Evolutionary conservation across 2,113 vertebrate species (phyloP).

Genomic region (Seriola quinqueradiata): DNA sequence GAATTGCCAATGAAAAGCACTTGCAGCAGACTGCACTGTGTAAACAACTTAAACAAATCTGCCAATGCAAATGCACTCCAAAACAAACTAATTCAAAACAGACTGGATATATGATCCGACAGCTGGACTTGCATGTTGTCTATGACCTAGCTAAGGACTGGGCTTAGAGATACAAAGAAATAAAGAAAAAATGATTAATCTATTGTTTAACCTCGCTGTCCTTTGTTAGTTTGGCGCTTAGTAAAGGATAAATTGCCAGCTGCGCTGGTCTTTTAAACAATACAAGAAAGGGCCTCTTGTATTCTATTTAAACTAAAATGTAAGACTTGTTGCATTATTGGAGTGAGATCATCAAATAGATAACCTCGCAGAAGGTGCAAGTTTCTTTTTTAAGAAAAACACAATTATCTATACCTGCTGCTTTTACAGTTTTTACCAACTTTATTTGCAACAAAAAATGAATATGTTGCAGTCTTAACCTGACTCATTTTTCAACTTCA

Average conservation of each 20-base stretch:
- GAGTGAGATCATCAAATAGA: neutral
- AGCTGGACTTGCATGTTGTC: neutral
- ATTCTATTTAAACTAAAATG: neutral
- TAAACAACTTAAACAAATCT: slow-evolving; percentile 14
- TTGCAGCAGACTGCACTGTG: slow-evolving; percentile 5
- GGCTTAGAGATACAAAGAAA: neutral
- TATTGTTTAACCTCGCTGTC: neutral
- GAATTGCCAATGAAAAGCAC: slow-evolving; percentile 11
- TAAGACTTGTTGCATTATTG: neutral
- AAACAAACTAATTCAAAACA: slow-evolving; percentile 46
- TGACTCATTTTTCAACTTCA: slow-evolving; percentile 16
- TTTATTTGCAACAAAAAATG: neutral
- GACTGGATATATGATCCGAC: neutral
- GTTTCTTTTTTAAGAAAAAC: neutral
- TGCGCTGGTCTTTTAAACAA: neutral
- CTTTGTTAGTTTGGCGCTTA: neutral
- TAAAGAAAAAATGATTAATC: neutral
- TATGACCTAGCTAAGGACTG: neutral
- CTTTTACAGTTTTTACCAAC: neutral
- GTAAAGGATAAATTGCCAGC: neutral
- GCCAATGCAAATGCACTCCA: slow-evolving; percentile 20
- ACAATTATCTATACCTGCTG: neutral
- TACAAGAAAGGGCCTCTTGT: neutral
- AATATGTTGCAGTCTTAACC: slow-evolving; percentile 5
- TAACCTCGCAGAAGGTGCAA: neutral